Evolutionary conservation across 2,113 vertebrate genomes (phyloP), one percentile per base, ranked within the genome.

Genomic region (Clarias macrocephalus): DNA sequence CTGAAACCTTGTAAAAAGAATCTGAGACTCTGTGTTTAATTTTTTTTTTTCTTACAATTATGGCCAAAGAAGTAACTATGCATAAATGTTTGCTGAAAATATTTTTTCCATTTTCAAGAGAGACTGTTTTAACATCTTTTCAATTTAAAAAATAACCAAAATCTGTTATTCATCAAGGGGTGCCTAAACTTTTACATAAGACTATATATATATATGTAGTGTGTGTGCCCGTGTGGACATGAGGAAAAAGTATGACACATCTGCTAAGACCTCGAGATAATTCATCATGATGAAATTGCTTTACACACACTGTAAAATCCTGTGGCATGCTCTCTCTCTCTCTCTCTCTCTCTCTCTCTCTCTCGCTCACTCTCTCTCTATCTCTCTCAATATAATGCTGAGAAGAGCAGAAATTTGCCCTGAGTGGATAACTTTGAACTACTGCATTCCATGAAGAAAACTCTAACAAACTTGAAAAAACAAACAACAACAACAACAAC

Each of bases 281-380:
- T 87, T 62, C 85, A 83, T 90, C 85, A 79, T 77, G 83, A 85
- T 83, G 25, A 79, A 83, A 83, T 23, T 59, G 65, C 68, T 62
- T 65, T 18, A 75, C 11, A 68, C 73, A 80, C 76, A 57, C 30
- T 33, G 37, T 73, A 66, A 62, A 30, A 15, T 63, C 75, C 56
- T 68, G 59, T 66, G 23, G 25, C 23, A 75, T 42, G 76, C 63
- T n/a, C 65, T 62, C 77, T 76, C 80, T 66, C 80, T 48, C 42
- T 48, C 42, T 48, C 42, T 42, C 42, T 6, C 42, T 48, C 42
- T 48, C 42, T 48, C 42, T 48, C 42, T 48, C 21, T 37, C 63
- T n/a, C 65, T 62, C 77, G 65, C 70, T 57, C 42, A 6, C 48
- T 48, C 48, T 48, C 42, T 42, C 48, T 48, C 48, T 48, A 6